A percentile compares a stretch with the other conserved stretches of the same genome.
phyloP scores from a whole-genome alignment of 2,888 invertebrate genomes.

The Limnephilus marmoratus region DNA sequence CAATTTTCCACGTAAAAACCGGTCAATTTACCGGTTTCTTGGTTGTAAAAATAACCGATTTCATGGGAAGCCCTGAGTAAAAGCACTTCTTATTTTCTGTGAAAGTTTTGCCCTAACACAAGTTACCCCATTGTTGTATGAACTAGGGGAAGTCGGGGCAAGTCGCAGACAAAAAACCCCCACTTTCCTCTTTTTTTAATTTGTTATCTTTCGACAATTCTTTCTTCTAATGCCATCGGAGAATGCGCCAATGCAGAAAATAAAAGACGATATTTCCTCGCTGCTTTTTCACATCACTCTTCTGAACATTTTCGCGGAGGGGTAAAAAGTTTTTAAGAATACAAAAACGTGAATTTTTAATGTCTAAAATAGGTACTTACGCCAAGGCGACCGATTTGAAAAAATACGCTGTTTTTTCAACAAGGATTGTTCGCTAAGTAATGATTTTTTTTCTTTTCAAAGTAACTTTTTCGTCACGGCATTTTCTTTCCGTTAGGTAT shows the following conservation, averaged over 20 bases:
- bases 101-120: conserved; percentile 13
- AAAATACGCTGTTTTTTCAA: background rate
- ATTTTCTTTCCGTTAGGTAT: background rate
- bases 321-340: background rate
- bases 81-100: background rate
- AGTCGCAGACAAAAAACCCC: background rate
- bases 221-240: conserved; percentile 23
- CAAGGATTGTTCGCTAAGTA: background rate
- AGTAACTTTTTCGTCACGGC: background rate
- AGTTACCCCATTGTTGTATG: conserved; percentile 5
- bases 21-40: background rate
- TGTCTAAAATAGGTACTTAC: background rate
- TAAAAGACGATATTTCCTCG: background rate
- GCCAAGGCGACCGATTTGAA: background rate
- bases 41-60: background rate
- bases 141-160: conserved; percentile 6
- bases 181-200: background rate
- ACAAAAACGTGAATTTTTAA: background rate
- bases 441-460: background rate
- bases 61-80: background rate
- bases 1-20: no score
- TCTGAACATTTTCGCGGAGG: background rate
- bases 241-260: conserved; percentile 15
- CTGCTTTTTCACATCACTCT: background rate
- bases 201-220: conserved; percentile 9